phyloP scores from a whole-genome alignment of 2,888 invertebrate species.

The Coelinius sp. region DNA sequence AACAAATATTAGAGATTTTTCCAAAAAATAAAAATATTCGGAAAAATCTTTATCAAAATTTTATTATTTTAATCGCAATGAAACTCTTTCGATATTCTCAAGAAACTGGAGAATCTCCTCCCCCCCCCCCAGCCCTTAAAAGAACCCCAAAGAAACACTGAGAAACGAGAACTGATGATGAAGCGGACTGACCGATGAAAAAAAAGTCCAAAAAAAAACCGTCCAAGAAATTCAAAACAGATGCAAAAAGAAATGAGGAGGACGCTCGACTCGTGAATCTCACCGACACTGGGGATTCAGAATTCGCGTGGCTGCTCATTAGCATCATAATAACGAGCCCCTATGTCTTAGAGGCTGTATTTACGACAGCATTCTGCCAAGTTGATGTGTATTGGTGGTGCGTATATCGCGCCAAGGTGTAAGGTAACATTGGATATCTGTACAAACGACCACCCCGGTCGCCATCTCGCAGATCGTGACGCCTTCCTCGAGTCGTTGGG shows the following conservation, averaged over 20 bases:
- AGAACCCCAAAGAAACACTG: not conserved
- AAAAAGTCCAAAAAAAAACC: constrained; percentile 1
- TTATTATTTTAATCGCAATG: not conserved
- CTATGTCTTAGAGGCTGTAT: constrained; percentile 60
- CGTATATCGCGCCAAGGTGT: constrained; percentile 63
- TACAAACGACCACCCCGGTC: constrained; percentile 62
- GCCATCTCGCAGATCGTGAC: constrained; percentile 39
- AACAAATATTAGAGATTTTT: too few species aligned
- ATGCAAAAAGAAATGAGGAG: constrained; percentile 16
- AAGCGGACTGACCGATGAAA: constrained; percentile 7
- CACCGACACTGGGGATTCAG: constrained; percentile 49
- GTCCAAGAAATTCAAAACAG: not conserved
- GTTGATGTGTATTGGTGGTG: constrained; percentile 64
- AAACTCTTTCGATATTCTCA: not conserved
- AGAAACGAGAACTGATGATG: constrained; percentile 14
- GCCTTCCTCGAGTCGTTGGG: constrained; percentile 8
- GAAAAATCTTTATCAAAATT: not conserved
- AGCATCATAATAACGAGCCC: constrained; percentile 66
- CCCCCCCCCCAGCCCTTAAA: not conserved
- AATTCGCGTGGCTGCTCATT: constrained; percentile 60
- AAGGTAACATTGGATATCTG: constrained; percentile 62
- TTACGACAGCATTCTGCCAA: constrained; percentile 61
- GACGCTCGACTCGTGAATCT: constrained; percentile 49
- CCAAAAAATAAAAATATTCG: too few species aligned
- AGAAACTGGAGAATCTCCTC: constrained; percentile 3